Evolutionary conservation across 2,888 invertebrate genomes (phyloP), one percentile per base, ranked within the genome.

Genomic region (Tetranychus truncatus): DNA sequence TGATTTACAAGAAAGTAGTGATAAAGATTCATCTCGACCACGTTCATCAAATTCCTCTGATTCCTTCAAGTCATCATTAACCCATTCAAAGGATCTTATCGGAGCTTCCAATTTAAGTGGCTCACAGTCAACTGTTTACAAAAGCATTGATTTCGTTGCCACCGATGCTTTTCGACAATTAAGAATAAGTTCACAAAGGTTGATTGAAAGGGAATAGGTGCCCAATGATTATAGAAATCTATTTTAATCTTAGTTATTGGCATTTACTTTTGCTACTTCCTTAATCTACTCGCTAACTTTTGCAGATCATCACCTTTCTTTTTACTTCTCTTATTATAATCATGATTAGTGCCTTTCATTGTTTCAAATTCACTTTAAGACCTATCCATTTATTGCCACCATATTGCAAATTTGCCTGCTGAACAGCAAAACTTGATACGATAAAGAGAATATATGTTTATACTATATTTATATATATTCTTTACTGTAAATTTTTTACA

Each of bases 141-240:
- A 93, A 82, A 91, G 90, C 1, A 93, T 95, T 0, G 95, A 95
- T 84, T 95, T 95, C 84, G 85, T 92, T 74, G 95, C 93, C 85
- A 95, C 95, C 0, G 89, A 92, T 82, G 95, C 94, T 7, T 91
- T 95, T 81, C 92, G 91, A 83, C 88, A 90, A 77, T 92, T 91
- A 66, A 86, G 90, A 74, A 89, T 90, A 69, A 69, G 69, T 69
- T 69, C 69, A 69, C 69, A 69, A 69, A 9, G 69, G n/a, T 69
- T 69, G 11, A n/a, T 69, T 9, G 55, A 55, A 15, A 55, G 55
- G 15, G 55, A 55, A 15, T 55, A 15, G 7, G 55, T 55, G 9
- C 15, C 11, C 55, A 15, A 3, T 9, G 9, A 15, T 55, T 55
- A 55, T 15, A 55, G 11, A 55, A 55, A 55, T 15, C 11, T 55